These are phyloP conservation scores for Dendroctonus valens DNA, from an alignment of 1,140 invertebrate species.

Conservation along the genomic window DNA sequence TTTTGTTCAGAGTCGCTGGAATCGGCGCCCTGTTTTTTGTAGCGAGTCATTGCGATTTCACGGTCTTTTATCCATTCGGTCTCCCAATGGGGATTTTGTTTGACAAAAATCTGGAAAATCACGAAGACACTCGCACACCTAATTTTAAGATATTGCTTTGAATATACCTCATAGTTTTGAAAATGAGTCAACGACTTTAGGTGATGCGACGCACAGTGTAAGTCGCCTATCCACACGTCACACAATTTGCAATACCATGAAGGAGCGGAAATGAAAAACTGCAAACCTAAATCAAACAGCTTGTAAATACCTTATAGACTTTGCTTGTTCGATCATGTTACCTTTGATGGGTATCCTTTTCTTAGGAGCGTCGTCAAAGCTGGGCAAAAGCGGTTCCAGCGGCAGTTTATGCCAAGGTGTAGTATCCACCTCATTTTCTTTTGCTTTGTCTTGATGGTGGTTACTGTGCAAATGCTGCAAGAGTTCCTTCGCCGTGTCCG, in stretches of 20 bases:
- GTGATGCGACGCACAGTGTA: slow-evolving; percentile 81
- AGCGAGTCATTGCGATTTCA: slow-evolving; percentile 59
- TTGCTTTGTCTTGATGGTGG: slow-evolving; percentile 65
- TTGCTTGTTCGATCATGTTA: slow-evolving; percentile 42
- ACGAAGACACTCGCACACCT: not conserved
- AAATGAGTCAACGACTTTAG: slow-evolving; percentile 75
- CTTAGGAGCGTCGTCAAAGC: slow-evolving; percentile 64
- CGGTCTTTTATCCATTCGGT: slow-evolving; percentile 78
- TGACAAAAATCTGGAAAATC: slow-evolving; percentile 65
- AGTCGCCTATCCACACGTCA: slow-evolving; percentile 80
- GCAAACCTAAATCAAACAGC: slow-evolving; percentile 61
- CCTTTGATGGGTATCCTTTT: slow-evolving; percentile 80
- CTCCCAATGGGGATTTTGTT: slow-evolving; percentile 82
- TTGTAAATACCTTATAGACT: not conserved
- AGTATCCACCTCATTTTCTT: slow-evolving; percentile 63
- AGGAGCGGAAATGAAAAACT: slow-evolving; percentile 80
- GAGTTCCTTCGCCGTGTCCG: slow-evolving; percentile 80
- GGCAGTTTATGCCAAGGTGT: slow-evolving; percentile 72
- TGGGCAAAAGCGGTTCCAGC: slow-evolving; percentile 64
- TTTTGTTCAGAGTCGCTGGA: slow-evolving; percentile 33
- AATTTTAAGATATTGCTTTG: slow-evolving; percentile 3
- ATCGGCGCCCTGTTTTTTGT: slow-evolving; percentile 34
- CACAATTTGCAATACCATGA: slow-evolving; percentile 90
- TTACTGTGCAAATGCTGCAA: slow-evolving; percentile 77
- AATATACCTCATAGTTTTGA: slow-evolving; percentile 74